Base-by-base conservation (phyloP, 2,797 vertebrate species). In the Poliocrania exsul region DNA sequence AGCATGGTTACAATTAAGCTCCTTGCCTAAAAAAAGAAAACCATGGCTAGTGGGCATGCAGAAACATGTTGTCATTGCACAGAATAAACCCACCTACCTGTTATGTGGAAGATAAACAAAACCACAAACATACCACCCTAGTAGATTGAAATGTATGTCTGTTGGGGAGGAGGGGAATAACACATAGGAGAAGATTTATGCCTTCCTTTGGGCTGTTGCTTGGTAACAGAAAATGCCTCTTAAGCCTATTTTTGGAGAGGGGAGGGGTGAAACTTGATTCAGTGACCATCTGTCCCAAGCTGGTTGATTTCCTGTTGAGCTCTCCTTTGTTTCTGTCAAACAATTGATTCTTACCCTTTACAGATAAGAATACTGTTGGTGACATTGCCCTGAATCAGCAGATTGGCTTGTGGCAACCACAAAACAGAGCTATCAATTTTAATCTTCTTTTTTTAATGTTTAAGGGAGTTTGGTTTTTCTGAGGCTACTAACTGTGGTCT, bases 271-370 rank as follows among this genome's bases (percentile, higher is more conserved):
- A 98, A 98, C 97, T 98, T 98, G 98, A 98, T 98, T 98, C 98
- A 96, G 98, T 98, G 98, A 98, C 99, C 99, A 99, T 99, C 99
- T 99, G 99, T 98, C 98, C 98, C 77, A 97, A 97, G 97, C 97
- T 96, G 98, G 97, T 97, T 98, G 98, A 98, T 98, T 99, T 99
- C 98, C 98, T 99, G 98, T 97, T 98, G 98, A 98, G 97, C 95
- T 97, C 92, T 96, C 97, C 98, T 99, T 99, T 99, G 99, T 99
- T 99, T 98, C 97, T 93, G 81, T 88, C 95, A 95, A 99, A 99
- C 99, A 99, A 99, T 99, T 98, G 98, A 97, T 97, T 96, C 98
- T 98, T 99, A 98, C 98, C 98, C 98, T 99, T 97, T 95, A 97
- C 97, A 98, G 98, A 99, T 99, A 99, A 99, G 98, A 98, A 97